A percentile compares a stretch with the other conserved stretches of the same genome.
Evolutionary conservation across 2,113 vertebrate species (phyloP).

Genomic region (Atherinomorus stipes): DNA sequence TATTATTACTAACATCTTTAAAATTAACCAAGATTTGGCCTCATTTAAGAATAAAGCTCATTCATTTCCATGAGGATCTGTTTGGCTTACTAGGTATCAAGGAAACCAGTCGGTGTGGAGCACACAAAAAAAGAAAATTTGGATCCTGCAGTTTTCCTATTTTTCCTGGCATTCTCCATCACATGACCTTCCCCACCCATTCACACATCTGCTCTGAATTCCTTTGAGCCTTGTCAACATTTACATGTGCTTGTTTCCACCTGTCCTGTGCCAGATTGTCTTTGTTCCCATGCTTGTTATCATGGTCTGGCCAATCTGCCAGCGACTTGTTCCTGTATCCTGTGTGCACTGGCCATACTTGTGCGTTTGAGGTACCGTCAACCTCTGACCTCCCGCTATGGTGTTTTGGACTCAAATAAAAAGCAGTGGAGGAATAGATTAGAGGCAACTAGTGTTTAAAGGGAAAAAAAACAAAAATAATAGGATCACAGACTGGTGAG

Average conservation of each 20-base stretch:
- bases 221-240: not conserved
- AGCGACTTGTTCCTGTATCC: not conserved
- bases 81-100: too few relatives aligned
- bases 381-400: constrained; percentile 8
- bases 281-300: constrained; percentile 14
- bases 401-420: not conserved
- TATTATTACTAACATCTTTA: too few relatives aligned
- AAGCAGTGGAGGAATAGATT: not conserved
- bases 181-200: constrained; percentile 5
- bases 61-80: too few relatives aligned
- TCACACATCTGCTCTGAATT: constrained; percentile 9
- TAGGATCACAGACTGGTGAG: too few relatives aligned
- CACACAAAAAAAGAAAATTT: not conserved
- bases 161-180: not conserved
- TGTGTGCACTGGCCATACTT: not conserved
- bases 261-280: constrained; percentile 6
- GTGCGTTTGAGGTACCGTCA: not conserved
- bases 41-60: too few relatives aligned
- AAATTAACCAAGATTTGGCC: too few relatives aligned
- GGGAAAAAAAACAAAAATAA: not conserved
- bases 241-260: constrained; percentile 9
- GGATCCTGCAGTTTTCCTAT: not conserved
- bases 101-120: too few relatives aligned
- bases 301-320: constrained; percentile 4
- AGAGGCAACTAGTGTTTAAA: not conserved